Conservation (phyloP, 2,797 vertebrate species). For the Myripristis murdjan region DNA sequence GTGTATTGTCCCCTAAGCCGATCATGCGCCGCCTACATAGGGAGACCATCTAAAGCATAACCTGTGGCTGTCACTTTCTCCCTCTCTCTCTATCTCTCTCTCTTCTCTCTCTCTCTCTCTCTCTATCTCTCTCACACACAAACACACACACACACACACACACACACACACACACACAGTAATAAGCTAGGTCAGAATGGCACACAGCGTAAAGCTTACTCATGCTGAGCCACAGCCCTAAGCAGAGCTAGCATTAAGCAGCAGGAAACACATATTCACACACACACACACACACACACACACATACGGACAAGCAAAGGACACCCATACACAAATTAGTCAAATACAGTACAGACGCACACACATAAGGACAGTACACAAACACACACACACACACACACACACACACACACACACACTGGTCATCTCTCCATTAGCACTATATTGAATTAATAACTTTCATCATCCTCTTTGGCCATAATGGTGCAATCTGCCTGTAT, state of each 20-base stretch:
- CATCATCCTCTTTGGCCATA: conserved; percentile 67
- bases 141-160: too few species aligned
- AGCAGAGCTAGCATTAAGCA: conserved; percentile 70
- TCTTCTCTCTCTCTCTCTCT: conserved; percentile 48
- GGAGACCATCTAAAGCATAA: conserved; percentile 69
- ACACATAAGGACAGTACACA: conserved; percentile 17
- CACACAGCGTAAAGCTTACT: conserved; percentile 66
- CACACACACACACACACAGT: too few species aligned
- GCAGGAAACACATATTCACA: conserved; percentile 38
- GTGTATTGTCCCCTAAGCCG: conserved; percentile 69
- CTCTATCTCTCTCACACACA: too few species aligned
- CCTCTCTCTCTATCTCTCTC: too few species aligned
- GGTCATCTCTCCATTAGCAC: conserved; percentile 61
- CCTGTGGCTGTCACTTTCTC: conserved; percentile 62
- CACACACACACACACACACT: conserved; percentile 33
- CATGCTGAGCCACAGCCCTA: conserved; percentile 59
- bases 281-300: conserved; percentile 14
- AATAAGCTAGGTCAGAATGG: conserved; percentile 70
- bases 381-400: conserved; percentile 39
- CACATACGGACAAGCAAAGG: conserved; percentile 9
- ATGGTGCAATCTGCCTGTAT: conserved; percentile 60
- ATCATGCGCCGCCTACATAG: conserved; percentile 72
- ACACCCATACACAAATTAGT: conserved; percentile 2
- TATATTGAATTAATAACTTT: conserved; percentile 69
- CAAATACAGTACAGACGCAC: not conserved